These are phyloP conservation scores for Wasmannia auropunctata DNA, from an alignment of 1,140 invertebrate genomes.

Conservation along the genomic window DNA sequence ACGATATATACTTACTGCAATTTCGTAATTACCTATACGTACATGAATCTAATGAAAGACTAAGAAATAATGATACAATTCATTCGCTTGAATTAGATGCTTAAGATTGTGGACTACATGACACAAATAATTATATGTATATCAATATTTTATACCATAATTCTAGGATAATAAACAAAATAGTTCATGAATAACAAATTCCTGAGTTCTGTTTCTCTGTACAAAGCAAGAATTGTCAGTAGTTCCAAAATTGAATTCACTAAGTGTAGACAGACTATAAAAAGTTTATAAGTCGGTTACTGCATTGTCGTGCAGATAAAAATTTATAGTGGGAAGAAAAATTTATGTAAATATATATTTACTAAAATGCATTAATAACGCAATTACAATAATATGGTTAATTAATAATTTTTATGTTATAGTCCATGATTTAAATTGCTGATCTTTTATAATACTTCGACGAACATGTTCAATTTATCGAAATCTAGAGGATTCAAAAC, in stretches of 20 bases:
- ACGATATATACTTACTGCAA: not conserved
- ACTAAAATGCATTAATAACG: too few species aligned
- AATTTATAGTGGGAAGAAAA: not conserved
- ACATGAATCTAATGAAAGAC: not conserved
- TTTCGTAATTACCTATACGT: not conserved
- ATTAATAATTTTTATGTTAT: not conserved
- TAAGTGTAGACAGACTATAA: not conserved
- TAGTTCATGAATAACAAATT: not conserved
- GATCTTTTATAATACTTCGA: not conserved
- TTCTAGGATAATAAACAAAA: not conserved
- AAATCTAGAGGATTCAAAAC: not conserved
- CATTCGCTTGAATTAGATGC: not conserved
- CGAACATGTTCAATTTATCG: not conserved
- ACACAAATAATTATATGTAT: constrained; percentile 24
- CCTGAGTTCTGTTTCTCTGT: not conserved
- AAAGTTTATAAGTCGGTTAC: not conserved
- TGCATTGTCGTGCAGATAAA: not conserved
- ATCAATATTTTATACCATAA: not conserved
- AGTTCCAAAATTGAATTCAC: not conserved
- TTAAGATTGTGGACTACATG: not conserved
- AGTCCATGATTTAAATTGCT: not conserved
- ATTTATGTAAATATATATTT: too few species aligned
- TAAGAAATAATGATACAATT: not conserved
- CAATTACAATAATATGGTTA: too few species aligned
- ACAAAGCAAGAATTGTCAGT: not conserved